Conservation (phyloP, 2,113 vertebrate genomes). For the Probosciger aterrimus region DNA sequence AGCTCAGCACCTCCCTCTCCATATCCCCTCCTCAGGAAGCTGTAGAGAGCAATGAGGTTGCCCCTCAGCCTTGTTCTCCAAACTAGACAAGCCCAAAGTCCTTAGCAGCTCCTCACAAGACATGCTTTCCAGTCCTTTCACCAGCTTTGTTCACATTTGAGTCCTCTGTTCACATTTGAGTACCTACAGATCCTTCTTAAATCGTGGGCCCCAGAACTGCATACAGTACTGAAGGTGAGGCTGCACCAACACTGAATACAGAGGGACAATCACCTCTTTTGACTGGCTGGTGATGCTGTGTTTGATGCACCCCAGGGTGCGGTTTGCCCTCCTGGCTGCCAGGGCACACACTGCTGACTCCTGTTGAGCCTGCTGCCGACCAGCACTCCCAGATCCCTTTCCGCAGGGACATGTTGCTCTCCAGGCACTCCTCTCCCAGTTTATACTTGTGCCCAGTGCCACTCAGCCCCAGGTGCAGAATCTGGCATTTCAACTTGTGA, state of each 20-base stretch:
- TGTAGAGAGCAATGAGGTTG: background rate
- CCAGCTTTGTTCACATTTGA: background rate
- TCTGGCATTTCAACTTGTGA: background rate
- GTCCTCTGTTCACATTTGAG: background rate
- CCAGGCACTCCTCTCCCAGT: background rate
- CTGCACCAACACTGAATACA: background rate
- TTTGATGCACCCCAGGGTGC: too few species aligned
- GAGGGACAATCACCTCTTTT: background rate
- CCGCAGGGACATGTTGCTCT: background rate
- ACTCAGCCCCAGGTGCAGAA: background rate
- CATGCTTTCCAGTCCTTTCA: background rate
- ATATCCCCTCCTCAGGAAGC: background rate
- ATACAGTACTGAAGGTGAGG: background rate
- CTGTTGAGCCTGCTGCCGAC: background rate
- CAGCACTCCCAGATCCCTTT: background rate
- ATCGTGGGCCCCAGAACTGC: background rate
- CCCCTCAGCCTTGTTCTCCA: background rate
- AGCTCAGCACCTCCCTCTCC: background rate
- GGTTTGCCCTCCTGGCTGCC: background rate
- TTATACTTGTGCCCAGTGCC: background rate
- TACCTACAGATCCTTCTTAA: background rate
- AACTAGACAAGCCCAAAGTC: background rate
- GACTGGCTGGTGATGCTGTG: background rate
- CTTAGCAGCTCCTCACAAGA: background rate
- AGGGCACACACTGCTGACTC: background rate